A percentile compares a stretch with the other conserved stretches of the same genome.
These are phyloP conservation scores for Bombyx huttoni DNA, from an alignment of 2,888 invertebrate species.

Conservation along the genomic window DNA sequence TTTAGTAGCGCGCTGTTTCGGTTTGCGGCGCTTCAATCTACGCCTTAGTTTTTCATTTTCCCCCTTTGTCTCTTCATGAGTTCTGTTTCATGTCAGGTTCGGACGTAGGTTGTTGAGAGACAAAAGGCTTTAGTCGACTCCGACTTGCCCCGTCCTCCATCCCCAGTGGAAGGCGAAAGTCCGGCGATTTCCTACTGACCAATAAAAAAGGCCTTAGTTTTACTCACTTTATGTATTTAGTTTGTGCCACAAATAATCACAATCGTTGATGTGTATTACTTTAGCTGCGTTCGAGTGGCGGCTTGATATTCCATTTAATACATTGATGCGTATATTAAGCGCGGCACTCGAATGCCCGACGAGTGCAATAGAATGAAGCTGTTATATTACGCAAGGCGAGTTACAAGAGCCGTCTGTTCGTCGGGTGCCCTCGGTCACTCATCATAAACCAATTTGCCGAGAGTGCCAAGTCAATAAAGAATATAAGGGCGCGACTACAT, in stretches of 20 bases:
- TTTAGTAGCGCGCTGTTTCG: slow-evolving; percentile 46
- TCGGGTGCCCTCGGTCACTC: not conserved
- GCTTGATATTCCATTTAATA: slow-evolving; percentile 2
- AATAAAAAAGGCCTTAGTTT: not conserved
- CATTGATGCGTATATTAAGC: not conserved
- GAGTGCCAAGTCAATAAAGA: slow-evolving; percentile 1
- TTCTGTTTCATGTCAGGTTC: too few relatives aligned
- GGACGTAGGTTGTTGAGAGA: too few relatives aligned
- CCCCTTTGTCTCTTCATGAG: too few relatives aligned
- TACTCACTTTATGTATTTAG: not conserved
- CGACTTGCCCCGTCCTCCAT: too few relatives aligned
- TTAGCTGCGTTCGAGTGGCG: not conserved
- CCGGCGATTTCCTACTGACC: too few relatives aligned
- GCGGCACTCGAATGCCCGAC: not conserved
- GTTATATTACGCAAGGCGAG: not conserved
- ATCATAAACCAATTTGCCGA: slow-evolving; percentile 2
- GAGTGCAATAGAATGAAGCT: not conserved
- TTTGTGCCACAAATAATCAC: not conserved
- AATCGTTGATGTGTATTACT: not conserved
- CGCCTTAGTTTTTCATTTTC: not conserved
- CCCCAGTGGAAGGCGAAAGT: too few relatives aligned
- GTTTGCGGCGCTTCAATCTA: slow-evolving; percentile 40
- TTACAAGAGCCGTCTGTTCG: not conserved
- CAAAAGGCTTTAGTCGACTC: too few relatives aligned
- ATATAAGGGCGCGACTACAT: slow-evolving; percentile 1